Base-by-base conservation (phyloP, 2,113 vertebrate species). In the Pelvicachromis taeniatus region DNA sequence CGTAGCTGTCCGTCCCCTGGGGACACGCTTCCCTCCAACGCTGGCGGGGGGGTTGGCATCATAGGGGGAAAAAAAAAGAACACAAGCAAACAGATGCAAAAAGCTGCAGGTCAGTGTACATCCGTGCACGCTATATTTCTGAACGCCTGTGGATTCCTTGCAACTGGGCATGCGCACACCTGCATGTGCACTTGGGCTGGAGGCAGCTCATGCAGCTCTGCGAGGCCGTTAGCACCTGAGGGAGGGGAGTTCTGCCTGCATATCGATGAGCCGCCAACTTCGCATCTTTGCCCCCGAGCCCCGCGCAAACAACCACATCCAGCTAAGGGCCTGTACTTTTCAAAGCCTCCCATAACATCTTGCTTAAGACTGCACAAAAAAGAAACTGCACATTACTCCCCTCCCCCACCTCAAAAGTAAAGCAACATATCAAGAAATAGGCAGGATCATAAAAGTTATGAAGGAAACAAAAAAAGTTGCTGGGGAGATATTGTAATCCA, bases 231-330 rank as follows among this genome's bases (percentile, higher is more conserved):
- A 87, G 63, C 94, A 94, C 93, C 94, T 93, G 92, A 92, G 90
- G 93, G 91, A 93, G 91, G 85, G 88, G 80, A 90, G 92, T 87
- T 92, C 81, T 93, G 90, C 82, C 90, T 93, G 94, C 94, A 94
- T 95, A 94, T 93, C 90, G 93, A 95, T 95, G 95, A 95, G 94
- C 91, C 91, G 92, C 91, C 92, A 95, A 88, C 91, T 92, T 89
- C 53, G 87, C 89, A 88, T 91, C 84, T 90, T 88, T 94, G 93
- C 92, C 94, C 92, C 91, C 58, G 80, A 94, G 93, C 87, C 89
- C 68, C 90, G 63, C 87, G 88, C 86, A 93, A 94, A 93, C 92
- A 59, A 91, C 87, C 90, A 86, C 84, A 92, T 81, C 83, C 81
- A 88, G 88, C 92, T 91, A 86, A 84, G 81, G 90, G 90, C 91